Percentiles rank a stretch among this genome's conserved stretches.
Evolutionary conservation across 2,888 invertebrate genomes (phyloP).

Genomic region (Drosophila kuntzei): DNA sequence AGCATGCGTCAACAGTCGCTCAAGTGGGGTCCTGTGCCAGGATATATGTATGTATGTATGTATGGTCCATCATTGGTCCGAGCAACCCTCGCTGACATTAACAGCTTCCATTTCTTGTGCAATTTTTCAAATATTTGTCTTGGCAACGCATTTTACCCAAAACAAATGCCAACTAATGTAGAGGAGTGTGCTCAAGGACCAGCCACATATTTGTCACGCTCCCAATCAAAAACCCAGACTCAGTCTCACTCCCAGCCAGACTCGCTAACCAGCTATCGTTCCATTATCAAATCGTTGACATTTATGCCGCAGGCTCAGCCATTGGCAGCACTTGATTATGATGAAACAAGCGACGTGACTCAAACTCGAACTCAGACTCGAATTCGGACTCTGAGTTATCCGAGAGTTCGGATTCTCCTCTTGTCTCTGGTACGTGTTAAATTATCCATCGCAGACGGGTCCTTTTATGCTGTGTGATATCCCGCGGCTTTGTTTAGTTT

Average conservation of each 20-base stretch:
- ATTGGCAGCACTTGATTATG: slow-evolving; percentile 75
- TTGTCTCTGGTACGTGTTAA: slow-evolving; percentile 65
- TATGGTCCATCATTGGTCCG: slow-evolving; percentile 14
- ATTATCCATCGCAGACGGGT: slow-evolving; percentile 57
- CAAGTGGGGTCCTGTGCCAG: slow-evolving; percentile 50
- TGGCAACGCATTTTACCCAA: slow-evolving; percentile 42
- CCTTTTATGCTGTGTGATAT: slow-evolving; percentile 40
- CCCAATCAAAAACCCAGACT: neutral
- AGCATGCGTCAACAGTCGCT: slow-evolving; percentile 46
- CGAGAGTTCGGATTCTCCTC: neutral
- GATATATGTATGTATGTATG: slow-evolving; percentile 8
- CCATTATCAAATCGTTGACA: slow-evolving; percentile 80
- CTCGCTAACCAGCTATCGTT: slow-evolving; percentile 35
- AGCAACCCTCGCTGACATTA: slow-evolving; percentile 53
- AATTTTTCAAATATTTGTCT: slow-evolving; percentile 77
- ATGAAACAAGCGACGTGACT: slow-evolving; percentile 71
- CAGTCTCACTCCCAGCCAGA: neutral
- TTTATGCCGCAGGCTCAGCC: slow-evolving; percentile 71
- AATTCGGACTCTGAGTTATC: neutral
- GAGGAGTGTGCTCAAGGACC: slow-evolving; percentile 54
- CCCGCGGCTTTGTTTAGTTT: slow-evolving; percentile 73
- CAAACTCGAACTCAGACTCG: neutral
- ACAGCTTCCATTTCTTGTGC: slow-evolving; percentile 66
- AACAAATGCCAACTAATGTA: slow-evolving; percentile 74
- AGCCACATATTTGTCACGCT: slow-evolving; percentile 70